A percentile compares a stretch with the other conserved stretches of the same genome.
These are phyloP conservation scores for Tetragnatha montana DNA, from an alignment of 2,888 invertebrate genomes.

Conservation along the genomic window DNA sequence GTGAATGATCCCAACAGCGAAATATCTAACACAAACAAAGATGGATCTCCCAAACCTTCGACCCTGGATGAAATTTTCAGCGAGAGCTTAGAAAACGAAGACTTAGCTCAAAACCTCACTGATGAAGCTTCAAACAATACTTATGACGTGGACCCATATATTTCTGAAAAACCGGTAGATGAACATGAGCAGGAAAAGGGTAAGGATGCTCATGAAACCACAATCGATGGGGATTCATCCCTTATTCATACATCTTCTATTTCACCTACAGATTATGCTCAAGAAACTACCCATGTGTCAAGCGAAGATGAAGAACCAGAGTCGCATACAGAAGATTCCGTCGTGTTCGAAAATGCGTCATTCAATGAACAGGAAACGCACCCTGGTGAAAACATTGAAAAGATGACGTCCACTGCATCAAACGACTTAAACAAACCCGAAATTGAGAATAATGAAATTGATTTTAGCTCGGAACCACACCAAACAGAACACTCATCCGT, in stretches of 20 bases:
- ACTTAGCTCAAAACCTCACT: neutral
- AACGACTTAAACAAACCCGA: neutral
- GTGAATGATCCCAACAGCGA: neutral
- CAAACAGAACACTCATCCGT: neutral
- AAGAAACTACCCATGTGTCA: neutral
- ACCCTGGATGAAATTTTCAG: neutral
- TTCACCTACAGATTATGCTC: neutral
- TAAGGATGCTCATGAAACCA: neutral
- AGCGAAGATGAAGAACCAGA: neutral
- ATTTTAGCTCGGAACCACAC: neutral
- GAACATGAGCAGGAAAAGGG: neutral
- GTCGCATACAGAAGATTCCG: neutral
- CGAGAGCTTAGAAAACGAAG: neutral
- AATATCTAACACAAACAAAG: neutral
- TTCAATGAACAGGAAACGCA: neutral
- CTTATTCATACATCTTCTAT: neutral
- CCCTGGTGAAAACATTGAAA: too few species aligned
- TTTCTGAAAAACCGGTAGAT: neutral
- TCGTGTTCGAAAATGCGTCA: neutral
- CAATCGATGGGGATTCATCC: neutral
- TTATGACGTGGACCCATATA: neutral
- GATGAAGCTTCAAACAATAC: neutral
- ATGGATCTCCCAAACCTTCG: neutral
- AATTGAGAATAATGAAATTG: neutral
- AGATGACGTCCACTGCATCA: neutral